Evolutionary conservation across 1,140 invertebrate species (phyloP), one percentile per base, ranked within the genome.

Genomic region (Latrodectus geometricus): DNA sequence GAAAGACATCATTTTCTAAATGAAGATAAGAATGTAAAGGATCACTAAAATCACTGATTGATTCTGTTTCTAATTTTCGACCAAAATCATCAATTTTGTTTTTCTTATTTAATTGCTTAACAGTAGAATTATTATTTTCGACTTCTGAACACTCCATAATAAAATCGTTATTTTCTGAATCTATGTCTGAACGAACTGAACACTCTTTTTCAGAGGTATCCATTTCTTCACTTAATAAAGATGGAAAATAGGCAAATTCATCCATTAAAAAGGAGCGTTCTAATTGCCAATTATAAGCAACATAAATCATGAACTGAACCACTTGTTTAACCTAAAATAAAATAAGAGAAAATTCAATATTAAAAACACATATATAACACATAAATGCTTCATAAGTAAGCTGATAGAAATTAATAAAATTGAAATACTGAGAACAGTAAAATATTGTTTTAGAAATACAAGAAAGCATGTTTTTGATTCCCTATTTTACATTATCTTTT

Each of bases 181-280:
- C 8, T n/a, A 7, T 35, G 8, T 12, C 5, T 35, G 75, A 14
- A 54, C 11, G 12, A 12, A 17, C 21, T 11, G 12, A 8, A 17
- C n/a, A 35, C 7, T 75, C 72, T 14, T 77, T 74, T 20, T 81
- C 78, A 56, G 61, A 48, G 23, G 50, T 11, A 84, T 87, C 65
- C 68, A 88, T 81, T 88, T 72, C n/a, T n/a, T 79, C 89, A 54
- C 87, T 81, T 14, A 87, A 69, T 54, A 88, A 86, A 35, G 89
- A 88, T n/a, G 89, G 90, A 8, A 95, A 93, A 73, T 93, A 92
- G 0, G 95, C 95, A 89, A 94, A 95, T 88, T 96, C 94, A 89
- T 96, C 97, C 91, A 96, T 95, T 35, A 98, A 92, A 91, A 97
- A 98, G 0, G 97, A 95, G 89, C 95, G 95, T 92, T 99, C 97